A percentile compares a stretch with the other conserved stretches of the same genome.
These are phyloP conservation scores for Diorhabda elongata DNA, from an alignment of 1,140 invertebrate species.

Conservation along the genomic window DNA sequence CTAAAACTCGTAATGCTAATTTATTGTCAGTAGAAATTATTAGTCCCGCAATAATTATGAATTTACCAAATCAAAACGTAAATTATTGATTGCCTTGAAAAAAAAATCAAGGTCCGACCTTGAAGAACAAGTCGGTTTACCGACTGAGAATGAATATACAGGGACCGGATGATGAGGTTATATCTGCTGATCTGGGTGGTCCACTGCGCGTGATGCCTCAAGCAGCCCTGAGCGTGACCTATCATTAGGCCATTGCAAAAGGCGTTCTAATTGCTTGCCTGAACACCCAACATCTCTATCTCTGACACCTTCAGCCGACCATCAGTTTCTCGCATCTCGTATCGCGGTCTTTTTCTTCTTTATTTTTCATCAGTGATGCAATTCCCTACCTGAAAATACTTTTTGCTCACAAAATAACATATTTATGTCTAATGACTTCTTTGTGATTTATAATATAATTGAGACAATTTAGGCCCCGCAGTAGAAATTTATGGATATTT, in stretches of 20 bases:
- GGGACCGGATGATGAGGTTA: conserved; percentile 19
- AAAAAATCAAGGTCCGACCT: neutral
- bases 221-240: conserved; percentile 35
- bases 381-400: conserved; percentile 14
- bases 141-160: conserved; percentile 8
- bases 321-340: neutral
- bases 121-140: conserved; percentile 3
- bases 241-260: conserved; percentile 43
- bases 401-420: conserved; percentile 1
- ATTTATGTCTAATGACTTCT: neutral
- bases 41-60: too few relatives aligned
- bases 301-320: conserved; percentile 24
- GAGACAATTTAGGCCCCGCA: too few relatives aligned
- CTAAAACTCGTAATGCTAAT: too few relatives aligned
- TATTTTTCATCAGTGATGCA: conserved; percentile 4
- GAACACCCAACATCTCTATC: conserved; percentile 40
- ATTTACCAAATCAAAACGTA: too few relatives aligned
- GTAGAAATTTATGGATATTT: too few relatives aligned
- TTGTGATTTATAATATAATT: neutral
- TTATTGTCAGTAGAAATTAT: too few relatives aligned
- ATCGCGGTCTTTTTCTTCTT: conserved; percentile 9
- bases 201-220: conserved; percentile 34
- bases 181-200: conserved; percentile 34
- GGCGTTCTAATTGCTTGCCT: conserved; percentile 40
- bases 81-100: neutral